Percentiles rank a stretch among this genome's conserved stretches.
Evolutionary conservation across 2,113 vertebrate species (phyloP).

Genomic region (Tringa solitaria): DNA sequence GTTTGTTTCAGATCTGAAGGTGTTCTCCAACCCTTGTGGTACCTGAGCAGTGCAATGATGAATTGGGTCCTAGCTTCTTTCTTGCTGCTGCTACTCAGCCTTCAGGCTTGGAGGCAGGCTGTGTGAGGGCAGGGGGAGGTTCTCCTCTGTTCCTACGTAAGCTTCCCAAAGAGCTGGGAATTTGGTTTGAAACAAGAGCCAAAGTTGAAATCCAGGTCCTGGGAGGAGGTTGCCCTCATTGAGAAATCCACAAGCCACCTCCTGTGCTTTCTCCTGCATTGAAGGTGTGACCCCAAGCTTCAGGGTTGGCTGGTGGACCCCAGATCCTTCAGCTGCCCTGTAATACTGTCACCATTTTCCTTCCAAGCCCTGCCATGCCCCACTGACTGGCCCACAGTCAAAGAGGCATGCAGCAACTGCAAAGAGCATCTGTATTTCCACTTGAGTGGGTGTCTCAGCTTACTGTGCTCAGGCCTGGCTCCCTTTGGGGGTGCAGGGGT

Average conservation of each 20-base stretch:
- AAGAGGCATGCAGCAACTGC: background rate
- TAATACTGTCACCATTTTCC: background rate
- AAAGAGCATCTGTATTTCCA: background rate
- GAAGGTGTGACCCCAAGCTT: background rate
- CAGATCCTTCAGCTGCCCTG: background rate
- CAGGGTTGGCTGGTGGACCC: background rate
- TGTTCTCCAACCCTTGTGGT: fast-evolving
- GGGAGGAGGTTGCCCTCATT: background rate
- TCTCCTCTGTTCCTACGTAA: background rate
- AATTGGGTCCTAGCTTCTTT: background rate
- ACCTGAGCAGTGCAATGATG: background rate
- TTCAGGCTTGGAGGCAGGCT: background rate
- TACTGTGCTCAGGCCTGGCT: background rate
- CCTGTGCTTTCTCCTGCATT: background rate
- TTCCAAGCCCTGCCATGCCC: background rate
- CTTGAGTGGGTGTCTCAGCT: background rate
- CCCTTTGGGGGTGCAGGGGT: background rate
- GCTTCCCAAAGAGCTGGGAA: background rate
- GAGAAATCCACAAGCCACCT: too few relatives aligned
- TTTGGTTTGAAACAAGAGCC: background rate
- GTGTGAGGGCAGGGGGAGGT: background rate
- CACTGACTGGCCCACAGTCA: background rate
- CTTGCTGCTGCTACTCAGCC: background rate
- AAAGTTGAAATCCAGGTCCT: background rate
- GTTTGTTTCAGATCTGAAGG: background rate